Conservation (phyloP, 2,113 vertebrate genomes). For the Hippoglossus stenolepis region DNA sequence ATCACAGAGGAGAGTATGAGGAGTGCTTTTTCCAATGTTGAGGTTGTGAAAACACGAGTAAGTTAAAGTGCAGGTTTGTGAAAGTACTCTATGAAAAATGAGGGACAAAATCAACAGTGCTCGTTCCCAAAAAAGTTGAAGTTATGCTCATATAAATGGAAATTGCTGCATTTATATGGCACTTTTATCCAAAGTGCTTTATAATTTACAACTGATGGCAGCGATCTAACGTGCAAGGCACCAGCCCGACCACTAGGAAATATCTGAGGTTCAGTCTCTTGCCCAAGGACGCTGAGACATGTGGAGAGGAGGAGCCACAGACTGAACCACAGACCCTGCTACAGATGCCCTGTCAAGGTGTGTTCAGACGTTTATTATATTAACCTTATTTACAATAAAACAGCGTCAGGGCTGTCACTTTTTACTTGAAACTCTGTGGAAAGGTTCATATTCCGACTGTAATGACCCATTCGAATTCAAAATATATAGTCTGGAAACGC, state of each 20-base stretch:
- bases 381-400: too few relatives aligned
- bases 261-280: not conserved
- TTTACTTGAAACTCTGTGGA: too few relatives aligned
- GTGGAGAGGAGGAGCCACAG: not conserved
- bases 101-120: not conserved
- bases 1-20: not conserved
- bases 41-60: not conserved
- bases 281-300: not conserved
- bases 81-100: not conserved
- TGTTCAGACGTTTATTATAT: too few relatives aligned
- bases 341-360: too few relatives aligned
- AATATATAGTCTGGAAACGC: too few relatives aligned
- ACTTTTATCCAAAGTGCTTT: not conserved
- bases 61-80: not conserved
- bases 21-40: not conserved
- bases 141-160: not conserved
- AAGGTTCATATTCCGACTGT: too few relatives aligned
- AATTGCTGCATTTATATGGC: not conserved
- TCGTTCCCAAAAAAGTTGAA: not conserved
- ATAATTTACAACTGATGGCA: not conserved
- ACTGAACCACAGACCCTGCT: not conserved
- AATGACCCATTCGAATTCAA: too few relatives aligned
- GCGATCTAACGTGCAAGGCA: not conserved
- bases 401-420: too few relatives aligned
- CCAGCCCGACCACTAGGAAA: not conserved